Evolutionary conservation across 1,140 invertebrate genomes (phyloP).

Genomic region (Hestina assimilis): DNA sequence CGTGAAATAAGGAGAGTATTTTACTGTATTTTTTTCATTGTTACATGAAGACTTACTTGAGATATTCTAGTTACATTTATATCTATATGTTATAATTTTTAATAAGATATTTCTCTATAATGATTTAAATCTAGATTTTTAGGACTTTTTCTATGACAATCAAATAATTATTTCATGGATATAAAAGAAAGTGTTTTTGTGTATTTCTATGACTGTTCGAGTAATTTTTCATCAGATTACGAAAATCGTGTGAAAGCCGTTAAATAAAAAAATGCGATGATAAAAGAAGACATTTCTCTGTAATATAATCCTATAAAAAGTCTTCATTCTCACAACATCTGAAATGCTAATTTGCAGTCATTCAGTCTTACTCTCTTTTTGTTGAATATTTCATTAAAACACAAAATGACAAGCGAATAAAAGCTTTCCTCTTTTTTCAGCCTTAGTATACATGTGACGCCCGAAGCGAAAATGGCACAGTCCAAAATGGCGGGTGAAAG

Average conservation of each 20-base stretch:
- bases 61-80: too few species aligned
- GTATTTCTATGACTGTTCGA: too few species aligned
- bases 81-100: too few species aligned
- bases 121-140: too few species aligned
- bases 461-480: slow-evolving; percentile 67
- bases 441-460: slow-evolving; percentile 61
- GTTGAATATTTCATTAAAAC: slow-evolving; percentile 37
- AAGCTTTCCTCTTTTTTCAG: slow-evolving; percentile 60
- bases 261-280: neutral
- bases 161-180: too few species aligned
- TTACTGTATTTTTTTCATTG: too few species aligned
- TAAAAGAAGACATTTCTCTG: slow-evolving; percentile 5
- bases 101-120: too few species aligned
- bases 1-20: too few species aligned
- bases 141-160: too few species aligned
- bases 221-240: neutral
- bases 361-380: slow-evolving; percentile 31
- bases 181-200: too few species aligned
- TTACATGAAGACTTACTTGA: too few species aligned
- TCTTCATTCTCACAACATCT: slow-evolving; percentile 50
- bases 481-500: slow-evolving; percentile 76
- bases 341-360: slow-evolving; percentile 64
- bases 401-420: slow-evolving; percentile 64
- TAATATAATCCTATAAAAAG: slow-evolving; percentile 14
- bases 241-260: neutral